Percentiles rank a stretch among this genome's conserved stretches.
Conservation (phyloP, 1,140 invertebrate species). For the Vanessa atalanta region DNA sequence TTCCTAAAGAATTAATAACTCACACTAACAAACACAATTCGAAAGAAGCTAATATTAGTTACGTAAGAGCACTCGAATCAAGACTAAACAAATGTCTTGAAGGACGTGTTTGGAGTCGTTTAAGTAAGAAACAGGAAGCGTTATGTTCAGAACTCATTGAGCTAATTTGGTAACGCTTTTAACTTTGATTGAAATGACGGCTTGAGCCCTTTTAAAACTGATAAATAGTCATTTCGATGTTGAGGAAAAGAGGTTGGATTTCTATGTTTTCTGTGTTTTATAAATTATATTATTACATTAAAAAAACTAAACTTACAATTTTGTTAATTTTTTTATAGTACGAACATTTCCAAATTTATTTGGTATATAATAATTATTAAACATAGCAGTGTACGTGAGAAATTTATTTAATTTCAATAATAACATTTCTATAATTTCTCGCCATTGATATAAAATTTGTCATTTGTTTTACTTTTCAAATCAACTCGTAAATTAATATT, state of each 20-base stretch:
- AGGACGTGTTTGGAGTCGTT: constrained; percentile 45
- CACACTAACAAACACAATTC: not conserved
- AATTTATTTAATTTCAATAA: too few relatives aligned
- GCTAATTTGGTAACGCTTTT: constrained; percentile 35
- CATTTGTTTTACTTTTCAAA: too few relatives aligned
- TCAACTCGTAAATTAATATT: not conserved
- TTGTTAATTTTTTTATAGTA: too few relatives aligned
- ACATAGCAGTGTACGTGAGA: too few relatives aligned
- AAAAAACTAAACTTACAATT: too few relatives aligned
- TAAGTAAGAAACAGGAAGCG: constrained; percentile 42
- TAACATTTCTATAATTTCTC: too few relatives aligned
- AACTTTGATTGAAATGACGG: constrained; percentile 10
- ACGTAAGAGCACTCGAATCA: constrained; percentile 24
- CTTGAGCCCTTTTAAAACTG: constrained; percentile 6
- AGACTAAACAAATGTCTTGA: constrained; percentile 51
- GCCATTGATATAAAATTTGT: too few relatives aligned
- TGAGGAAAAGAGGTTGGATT: not conserved
- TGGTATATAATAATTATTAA: too few relatives aligned
- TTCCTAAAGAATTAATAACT: not conserved
- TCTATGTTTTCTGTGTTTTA: too few relatives aligned
- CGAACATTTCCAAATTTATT: too few relatives aligned
- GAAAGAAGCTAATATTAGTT: constrained; percentile 26
- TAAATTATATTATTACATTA: too few relatives aligned
- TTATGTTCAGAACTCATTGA: constrained; percentile 35
- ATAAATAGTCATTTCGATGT: constrained; percentile 11